Conservation (phyloP, 2,888 invertebrate genomes). For the Ennomos erosarius region DNA sequence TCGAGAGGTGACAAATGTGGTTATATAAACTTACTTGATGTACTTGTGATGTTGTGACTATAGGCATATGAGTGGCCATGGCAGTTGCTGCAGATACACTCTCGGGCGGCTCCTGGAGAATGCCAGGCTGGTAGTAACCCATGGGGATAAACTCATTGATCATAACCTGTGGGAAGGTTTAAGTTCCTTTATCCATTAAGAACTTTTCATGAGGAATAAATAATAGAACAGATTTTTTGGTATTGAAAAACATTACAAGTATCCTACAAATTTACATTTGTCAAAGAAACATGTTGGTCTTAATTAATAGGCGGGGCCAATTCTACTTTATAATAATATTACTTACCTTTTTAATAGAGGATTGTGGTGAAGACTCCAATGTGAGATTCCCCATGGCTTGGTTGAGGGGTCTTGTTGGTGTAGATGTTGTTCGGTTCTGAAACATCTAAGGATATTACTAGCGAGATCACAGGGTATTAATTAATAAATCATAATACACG, state of each 20-base stretch:
- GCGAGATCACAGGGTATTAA: no score
- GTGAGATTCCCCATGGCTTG: conserved; percentile 67
- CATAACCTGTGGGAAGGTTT: conserved; percentile 51
- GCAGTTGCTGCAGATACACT: conserved; percentile 61
- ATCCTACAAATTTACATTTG: no score
- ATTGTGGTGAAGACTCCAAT: conserved; percentile 67
- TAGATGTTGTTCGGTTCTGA: conserved; percentile 69
- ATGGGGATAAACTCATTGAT: conserved; percentile 73
- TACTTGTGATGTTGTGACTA: conserved; percentile 63
- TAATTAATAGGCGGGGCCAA: no score
- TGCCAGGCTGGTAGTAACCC: conserved; percentile 61
- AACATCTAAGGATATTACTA: conserved; percentile 39
- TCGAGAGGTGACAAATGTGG: no score
- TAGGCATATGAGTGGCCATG: conserved; percentile 40
- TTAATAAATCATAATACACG: conserved; percentile 1
- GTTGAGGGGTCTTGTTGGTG: conserved; percentile 62
- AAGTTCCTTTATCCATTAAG: no score
- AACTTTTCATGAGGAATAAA: no score
- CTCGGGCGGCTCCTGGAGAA: conserved; percentile 69
- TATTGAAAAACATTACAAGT: no score
- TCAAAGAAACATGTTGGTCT: no score
- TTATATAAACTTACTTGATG: conserved; percentile 64
- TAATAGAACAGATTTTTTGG: no score
- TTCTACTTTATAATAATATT: not conserved
- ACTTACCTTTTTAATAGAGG: conserved; percentile 65